Percentiles rank a stretch among this genome's conserved stretches.
phyloP scores from a whole-genome alignment of 2,888 invertebrate genomes.

The Loripinus fragilis region DNA sequence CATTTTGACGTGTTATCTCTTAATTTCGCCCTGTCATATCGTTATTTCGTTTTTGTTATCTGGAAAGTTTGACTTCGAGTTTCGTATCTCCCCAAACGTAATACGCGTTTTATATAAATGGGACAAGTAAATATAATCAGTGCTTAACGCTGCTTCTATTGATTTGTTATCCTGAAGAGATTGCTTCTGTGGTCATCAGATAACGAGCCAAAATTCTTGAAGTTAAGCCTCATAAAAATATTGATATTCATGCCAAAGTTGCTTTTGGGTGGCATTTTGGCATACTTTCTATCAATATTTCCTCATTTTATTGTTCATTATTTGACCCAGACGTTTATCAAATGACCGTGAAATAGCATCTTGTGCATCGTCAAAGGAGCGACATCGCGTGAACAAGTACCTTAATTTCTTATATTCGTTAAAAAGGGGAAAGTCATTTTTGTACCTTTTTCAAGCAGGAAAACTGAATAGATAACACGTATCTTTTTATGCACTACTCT shows the following conservation, averaged over 20 bases:
- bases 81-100: too few species aligned
- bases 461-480: too few species aligned
- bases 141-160: not conserved
- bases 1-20: too few species aligned
- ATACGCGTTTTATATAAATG: too few species aligned
- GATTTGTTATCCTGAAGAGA: not conserved
- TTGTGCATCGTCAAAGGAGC: not conserved
- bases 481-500: too few species aligned
- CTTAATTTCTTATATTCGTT: too few species aligned
- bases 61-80: too few species aligned
- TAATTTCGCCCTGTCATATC: too few species aligned
- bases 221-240: not conserved
- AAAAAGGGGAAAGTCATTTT: too few species aligned
- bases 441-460: too few species aligned
- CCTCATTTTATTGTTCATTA: not conserved
- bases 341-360: slow-evolving; percentile 1
- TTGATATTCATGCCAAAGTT: not conserved
- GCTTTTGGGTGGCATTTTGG: not conserved
- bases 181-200: slow-evolving; percentile 12
- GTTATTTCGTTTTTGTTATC: too few species aligned
- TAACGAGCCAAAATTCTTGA: not conserved
- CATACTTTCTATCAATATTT: not conserved
- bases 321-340: not conserved
- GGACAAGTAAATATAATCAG: not conserved
- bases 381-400: too few species aligned